Evolutionary conservation across 2,113 vertebrate genomes (phyloP), one percentile per base, ranked within the genome.

Genomic region (Mastomys coucha): DNA sequence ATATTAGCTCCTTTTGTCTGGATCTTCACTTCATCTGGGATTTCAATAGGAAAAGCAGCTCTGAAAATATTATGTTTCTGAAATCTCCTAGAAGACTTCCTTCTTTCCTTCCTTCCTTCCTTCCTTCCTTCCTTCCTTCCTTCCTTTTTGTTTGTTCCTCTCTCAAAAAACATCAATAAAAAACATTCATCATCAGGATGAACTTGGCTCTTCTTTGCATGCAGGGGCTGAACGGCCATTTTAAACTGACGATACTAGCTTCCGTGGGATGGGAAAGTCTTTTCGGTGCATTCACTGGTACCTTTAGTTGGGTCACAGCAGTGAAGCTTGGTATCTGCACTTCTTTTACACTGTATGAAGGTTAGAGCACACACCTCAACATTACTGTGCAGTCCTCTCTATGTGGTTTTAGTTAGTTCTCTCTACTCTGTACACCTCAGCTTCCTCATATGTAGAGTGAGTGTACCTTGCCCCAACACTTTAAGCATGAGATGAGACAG

Each of bases 1-100:
- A 82, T 95, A 95, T 91, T 91, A 92, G 39, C 3, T 75, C 90
- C n/a, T 95, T 72, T 72, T 75, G 20, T 49, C 77, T 56, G 13
- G 39, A 73, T 49, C 33, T 22, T 89, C 39, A 26, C 53, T 92
- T 96, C 58, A 93, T 93, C 51, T 45, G 73, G 87, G 58, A 88
- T 92, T 89, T 95, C 96, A 94, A 91, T 91, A 93, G 69, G 84
- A 93, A 95, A 93, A n/a, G n/a, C 87, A 94, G 45, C 67, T 93
- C 80, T 17, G 36, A 72, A 88, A 94, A 58, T 86, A 77, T 77
- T 26, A 26, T 56, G 39, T 81, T 81, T 24, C 81, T 82, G 69
- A 86, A 94, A n/a, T 85, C 0, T 24, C 75, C 95, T 60, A 60
- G 89, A 91, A 36, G 39, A 93, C 0, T 81, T 28, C 1, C 0